These are phyloP conservation scores for Noctua fimbriata DNA, from an alignment of 2,888 invertebrate genomes.

Conservation along the genomic window DNA sequence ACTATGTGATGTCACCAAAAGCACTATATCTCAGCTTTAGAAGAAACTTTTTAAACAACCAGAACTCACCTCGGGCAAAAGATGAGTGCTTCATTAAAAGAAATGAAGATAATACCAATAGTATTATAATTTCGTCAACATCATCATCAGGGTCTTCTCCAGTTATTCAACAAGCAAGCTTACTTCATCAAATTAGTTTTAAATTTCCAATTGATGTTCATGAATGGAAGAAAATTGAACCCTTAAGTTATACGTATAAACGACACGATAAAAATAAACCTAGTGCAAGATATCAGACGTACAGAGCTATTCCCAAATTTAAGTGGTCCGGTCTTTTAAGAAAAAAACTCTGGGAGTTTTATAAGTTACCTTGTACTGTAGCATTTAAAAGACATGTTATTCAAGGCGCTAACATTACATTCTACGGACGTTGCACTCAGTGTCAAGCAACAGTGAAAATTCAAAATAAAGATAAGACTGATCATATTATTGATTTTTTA, in stretches of 20 bases:
- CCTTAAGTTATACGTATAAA: constrained; percentile 50
- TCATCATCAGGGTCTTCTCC: constrained; percentile 49
- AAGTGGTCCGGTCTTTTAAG: constrained; percentile 50
- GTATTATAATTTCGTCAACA: constrained; percentile 42
- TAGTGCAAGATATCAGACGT: constrained; percentile 48
- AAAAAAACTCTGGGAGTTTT: constrained; percentile 44
- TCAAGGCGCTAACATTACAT: constrained; percentile 44
- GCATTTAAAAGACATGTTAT: constrained; percentile 45
- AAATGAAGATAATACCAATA: constrained; percentile 46
- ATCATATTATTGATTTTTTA: constrained; percentile 44
- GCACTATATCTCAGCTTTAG: constrained; percentile 48
- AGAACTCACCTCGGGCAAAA: constrained; percentile 38
- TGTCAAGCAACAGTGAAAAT: constrained; percentile 43
- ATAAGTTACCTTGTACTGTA: constrained; percentile 42
- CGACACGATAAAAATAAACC: constrained; percentile 51
- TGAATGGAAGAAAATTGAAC: constrained; percentile 48
- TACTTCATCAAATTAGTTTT: constrained; percentile 46
- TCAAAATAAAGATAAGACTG: constrained; percentile 43
- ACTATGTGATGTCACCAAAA: constrained; percentile 46
- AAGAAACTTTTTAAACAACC: constrained; percentile 47
- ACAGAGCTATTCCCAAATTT: constrained; percentile 49
- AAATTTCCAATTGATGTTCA: constrained; percentile 48
- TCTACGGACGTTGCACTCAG: constrained; percentile 43
- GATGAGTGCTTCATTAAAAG: constrained; percentile 40
- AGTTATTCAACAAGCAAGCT: constrained; percentile 48